Base-by-base conservation (phyloP, 2,113 vertebrate species). In the Hydrochoerus hydrochaeris region DNA sequence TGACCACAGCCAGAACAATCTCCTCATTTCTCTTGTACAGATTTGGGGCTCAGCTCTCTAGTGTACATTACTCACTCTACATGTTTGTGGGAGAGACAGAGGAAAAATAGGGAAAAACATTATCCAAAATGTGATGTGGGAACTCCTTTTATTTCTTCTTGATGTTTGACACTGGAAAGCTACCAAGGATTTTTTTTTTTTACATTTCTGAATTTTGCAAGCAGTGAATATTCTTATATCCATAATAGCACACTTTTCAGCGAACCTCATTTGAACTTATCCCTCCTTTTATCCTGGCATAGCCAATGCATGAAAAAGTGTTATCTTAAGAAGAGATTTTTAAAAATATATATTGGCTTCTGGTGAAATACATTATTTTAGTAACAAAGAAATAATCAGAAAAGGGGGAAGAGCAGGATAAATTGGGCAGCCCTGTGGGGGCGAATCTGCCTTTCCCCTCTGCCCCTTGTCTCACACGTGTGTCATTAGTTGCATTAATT, bases 301-400 rank as follows among this genome's bases (percentile, higher is more conserved):
- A 28, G 1, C 28, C 30, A 26, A 1, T 0, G 16, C 16, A 38
- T 11, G 41, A 69, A 75, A 52, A 44, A 7, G 7, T 14, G 3
- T 28, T 32, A 54, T 14, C n/a, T 26, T 85, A 60, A 49, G 41
- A 94, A 77, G 30, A 22, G 11, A 44, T 30, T 62, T 93, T 54
- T 32, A n/a, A 69, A 60, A 69, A 73, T 20, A 4, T 7, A 54
- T 20, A 14, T 41, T 22, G 3, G 32, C 16, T 80, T 85, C 54
- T 71, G 57, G 11, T 78, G 60, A 91, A 49, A 92, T 11, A 35
- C 26, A 1, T 6, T 14, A 60, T 46, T 35, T 63, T 28, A 77
- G 30, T 4, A 60, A 35, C 16, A 67, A 0, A 38, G n/a, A 84
- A 65, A 46, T 28, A 17, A 32, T n/a, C 52, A 85, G 30, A 67